Conservation (phyloP, 2,797 vertebrate species). For the Gymnothorax reevesii region DNA sequence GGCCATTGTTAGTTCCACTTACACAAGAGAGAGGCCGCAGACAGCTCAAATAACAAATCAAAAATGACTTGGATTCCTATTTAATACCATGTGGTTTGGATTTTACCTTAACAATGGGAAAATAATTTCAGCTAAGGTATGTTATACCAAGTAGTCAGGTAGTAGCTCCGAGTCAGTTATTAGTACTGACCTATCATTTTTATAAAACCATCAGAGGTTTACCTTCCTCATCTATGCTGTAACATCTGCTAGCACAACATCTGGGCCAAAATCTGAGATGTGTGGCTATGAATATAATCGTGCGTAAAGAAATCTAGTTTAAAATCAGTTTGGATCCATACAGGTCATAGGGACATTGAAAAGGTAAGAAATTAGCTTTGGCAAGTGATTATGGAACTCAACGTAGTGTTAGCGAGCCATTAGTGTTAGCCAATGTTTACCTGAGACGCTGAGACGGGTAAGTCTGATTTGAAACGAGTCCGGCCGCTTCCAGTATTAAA, state of each 20-base stretch:
- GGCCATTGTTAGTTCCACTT: background rate
- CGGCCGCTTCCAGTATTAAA: too few species aligned
- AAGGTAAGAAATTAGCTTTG: conserved; percentile 21
- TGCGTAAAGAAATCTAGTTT: background rate
- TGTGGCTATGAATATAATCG: background rate
- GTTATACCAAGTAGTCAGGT: background rate
- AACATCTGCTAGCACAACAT: background rate
- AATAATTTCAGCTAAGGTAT: background rate
- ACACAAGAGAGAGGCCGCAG: background rate
- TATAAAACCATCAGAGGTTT: background rate
- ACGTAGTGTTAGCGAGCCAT: too few species aligned
- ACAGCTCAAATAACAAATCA: background rate
- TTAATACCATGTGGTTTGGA: background rate
- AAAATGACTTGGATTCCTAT: background rate
- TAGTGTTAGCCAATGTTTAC: too few species aligned
- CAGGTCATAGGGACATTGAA: conserved; percentile 9
- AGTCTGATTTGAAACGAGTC: too few species aligned
- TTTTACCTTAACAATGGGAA: background rate
- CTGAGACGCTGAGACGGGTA: too few species aligned
- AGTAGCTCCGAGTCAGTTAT: background rate
- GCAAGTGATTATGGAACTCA: conserved; percentile 28
- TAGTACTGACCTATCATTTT: background rate
- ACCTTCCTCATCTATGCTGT: background rate
- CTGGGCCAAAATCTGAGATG: background rate
- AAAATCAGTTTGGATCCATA: background rate